Percentiles rank a stretch among this genome's conserved stretches.
Conservation (phyloP, 2,888 invertebrate species). For the Vanessa cardui region DNA sequence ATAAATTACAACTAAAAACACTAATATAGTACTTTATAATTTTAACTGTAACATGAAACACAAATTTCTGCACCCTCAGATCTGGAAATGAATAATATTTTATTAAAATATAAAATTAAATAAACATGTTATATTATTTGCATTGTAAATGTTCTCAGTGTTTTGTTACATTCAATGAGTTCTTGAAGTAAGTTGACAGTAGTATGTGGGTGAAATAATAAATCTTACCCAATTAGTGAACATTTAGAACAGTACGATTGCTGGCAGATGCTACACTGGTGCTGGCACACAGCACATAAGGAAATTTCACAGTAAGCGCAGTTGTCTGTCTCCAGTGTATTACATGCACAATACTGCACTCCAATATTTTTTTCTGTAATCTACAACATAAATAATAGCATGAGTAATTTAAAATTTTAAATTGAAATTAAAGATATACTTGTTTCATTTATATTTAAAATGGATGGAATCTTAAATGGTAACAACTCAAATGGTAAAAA, state of each 20-base stretch:
- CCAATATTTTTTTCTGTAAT: slow-evolving; percentile 7
- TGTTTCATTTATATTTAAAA: no score
- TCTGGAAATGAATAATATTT: slow-evolving; percentile 55
- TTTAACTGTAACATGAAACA: slow-evolving; percentile 64
- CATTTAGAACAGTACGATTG: slow-evolving; percentile 58
- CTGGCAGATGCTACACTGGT: slow-evolving; percentile 54
- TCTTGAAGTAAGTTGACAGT: no score
- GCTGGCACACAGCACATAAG: slow-evolving; percentile 58
- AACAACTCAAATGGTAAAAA: neutral
- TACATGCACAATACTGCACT: slow-evolving; percentile 52
- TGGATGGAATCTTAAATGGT: no score
- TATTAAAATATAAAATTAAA: no score
- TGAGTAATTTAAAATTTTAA: no score
- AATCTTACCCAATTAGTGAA: slow-evolving; percentile 58
- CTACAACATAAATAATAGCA: slow-evolving; percentile 6
- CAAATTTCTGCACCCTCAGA: slow-evolving; percentile 64
- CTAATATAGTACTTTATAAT: neutral
- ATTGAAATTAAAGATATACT: no score
- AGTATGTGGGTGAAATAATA: no score
- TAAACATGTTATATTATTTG: no score
- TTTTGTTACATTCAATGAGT: no score
- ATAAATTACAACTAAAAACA: slow-evolving; percentile 15
- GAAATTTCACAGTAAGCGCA: slow-evolving; percentile 66
- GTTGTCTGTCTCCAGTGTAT: slow-evolving; percentile 42
- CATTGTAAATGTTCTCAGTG: no score